Percentiles rank a stretch among this genome's conserved stretches.
Evolutionary conservation across 2,113 vertebrate genomes (phyloP).

Genomic region (Entelurus aequoreus): DNA sequence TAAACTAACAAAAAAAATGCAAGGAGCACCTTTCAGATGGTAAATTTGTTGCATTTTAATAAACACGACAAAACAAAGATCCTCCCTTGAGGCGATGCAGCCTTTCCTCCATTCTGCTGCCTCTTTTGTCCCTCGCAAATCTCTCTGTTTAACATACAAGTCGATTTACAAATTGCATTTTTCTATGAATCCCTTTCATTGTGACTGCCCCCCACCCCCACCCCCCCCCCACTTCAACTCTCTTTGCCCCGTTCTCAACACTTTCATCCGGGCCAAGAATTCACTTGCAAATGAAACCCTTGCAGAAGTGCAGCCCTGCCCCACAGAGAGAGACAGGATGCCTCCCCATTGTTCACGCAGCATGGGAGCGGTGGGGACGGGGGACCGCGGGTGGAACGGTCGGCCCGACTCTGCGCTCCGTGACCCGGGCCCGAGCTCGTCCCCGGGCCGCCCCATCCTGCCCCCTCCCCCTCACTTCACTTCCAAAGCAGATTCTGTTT

Average conservation of each 20-base stretch:
- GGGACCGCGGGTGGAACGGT: slow-evolving; percentile 77
- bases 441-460: slow-evolving; percentile 60
- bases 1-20: slow-evolving; percentile 40
- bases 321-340: slow-evolving; percentile 98
- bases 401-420: too few species aligned
- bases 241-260: slow-evolving; percentile 70
- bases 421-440: slow-evolving; percentile 3
- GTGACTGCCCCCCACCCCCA: slow-evolving; percentile 72
- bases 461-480: slow-evolving; percentile 83
- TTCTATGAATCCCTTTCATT: slow-evolving; percentile 89
- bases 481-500: slow-evolving; percentile 91
- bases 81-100: slow-evolving; percentile 25
- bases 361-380: slow-evolving; percentile 92
- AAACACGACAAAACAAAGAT: slow-evolving; percentile 31
- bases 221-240: neutral
- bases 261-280: slow-evolving; percentile 89
- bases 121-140: slow-evolving; percentile 66
- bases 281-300: slow-evolving; percentile 99
- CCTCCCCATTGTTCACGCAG: slow-evolving; percentile 97
- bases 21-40: slow-evolving; percentile 27
- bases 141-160: slow-evolving; percentile 82
- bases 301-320: slow-evolving; percentile 86
- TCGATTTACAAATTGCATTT: slow-evolving; percentile 97
- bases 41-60: slow-evolving; percentile 39
- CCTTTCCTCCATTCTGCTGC: slow-evolving; percentile 53